Evolutionary conservation across 1,140 invertebrate genomes (phyloP).

Genomic region (Drepana arcuata): DNA sequence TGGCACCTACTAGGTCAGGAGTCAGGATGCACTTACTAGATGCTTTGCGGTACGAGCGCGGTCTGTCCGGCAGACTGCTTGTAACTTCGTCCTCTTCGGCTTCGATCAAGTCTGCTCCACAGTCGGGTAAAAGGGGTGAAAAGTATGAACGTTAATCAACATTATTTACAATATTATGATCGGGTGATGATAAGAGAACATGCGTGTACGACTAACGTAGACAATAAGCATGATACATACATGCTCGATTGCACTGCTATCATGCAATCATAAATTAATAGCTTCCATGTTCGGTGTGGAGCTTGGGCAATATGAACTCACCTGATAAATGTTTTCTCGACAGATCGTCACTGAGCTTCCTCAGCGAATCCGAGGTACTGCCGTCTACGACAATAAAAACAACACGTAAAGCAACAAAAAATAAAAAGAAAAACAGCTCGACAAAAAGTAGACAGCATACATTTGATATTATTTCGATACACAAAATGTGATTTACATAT

Average conservation of each 20-base stretch:
- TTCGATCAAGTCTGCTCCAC: conserved; percentile 68
- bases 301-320: conserved; percentile 26
- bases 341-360: conserved; percentile 67
- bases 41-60: conserved; percentile 60
- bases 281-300: conserved; percentile 1
- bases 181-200: conserved; percentile 33
- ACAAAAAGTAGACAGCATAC: conserved; percentile 24
- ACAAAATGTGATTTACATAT: no score
- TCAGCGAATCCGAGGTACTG: conserved; percentile 55
- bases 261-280: conserved; percentile 16
- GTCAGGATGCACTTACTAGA: conserved; percentile 74
- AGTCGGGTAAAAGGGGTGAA: conserved; percentile 36
- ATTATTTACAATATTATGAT: conserved; percentile 45
- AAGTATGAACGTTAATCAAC: no score
- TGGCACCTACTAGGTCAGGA: no score
- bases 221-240: conserved; percentile 22
- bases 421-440: conserved; percentile 48
- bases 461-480: conserved; percentile 11
- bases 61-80: conserved; percentile 58
- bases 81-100: conserved; percentile 69
- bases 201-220: conserved; percentile 15
- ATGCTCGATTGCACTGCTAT: conserved; percentile 14
- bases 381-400: conserved; percentile 68
- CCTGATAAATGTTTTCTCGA: conserved; percentile 71
- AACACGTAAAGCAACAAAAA: conserved; percentile 66